Evolutionary conservation across 2,888 invertebrate species (phyloP), one percentile per base, ranked within the genome.

Genomic region (Heliconius sara): DNA sequence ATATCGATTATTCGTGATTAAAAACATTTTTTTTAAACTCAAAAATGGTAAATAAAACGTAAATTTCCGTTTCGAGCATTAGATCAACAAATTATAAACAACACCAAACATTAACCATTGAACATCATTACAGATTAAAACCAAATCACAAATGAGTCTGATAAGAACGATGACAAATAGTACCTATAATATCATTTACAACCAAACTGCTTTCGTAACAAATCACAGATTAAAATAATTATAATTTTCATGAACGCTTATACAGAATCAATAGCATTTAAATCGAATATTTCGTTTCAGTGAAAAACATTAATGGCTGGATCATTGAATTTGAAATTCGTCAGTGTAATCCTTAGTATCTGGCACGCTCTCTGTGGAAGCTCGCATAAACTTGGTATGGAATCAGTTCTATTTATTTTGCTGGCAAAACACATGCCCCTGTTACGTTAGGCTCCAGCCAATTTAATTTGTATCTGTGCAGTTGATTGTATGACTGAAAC

Each of bases 241-340:
- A 43, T 60, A 63, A 77, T 66, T 77, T 80, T 76, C 79, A 76
- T 82, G 78, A 79, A 66, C 52, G 65, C 63, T 70, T 71, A 68
- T 66, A 71, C 16, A 47, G 70, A 77, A 66, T 79, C 79, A 68
- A 80, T 75, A 67, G 30, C 67, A 77, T 77, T 82, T 79, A 77
- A 79, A 80, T 79, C 79, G 79, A 77, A 77, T 77, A 75, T 79
- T 77, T 70, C 57, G 67, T 77, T 80, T 74, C 39, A 77, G 52
- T 80, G 70, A 52, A 80, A 80, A 70, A 67, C 80, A 79, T 79
- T 80, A 77, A 79, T 82, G 52, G 74, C 16, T 25, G 77, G 77
- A 80, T 80, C 79, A 80, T 74, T 79, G 78, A 79, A 82, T 79
- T 82, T 79, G 79, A 78, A 77, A 80, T 75, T 80, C 77, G 77